These are phyloP conservation scores for Uloborus plumipes DNA, from an alignment of 2,888 invertebrate genomes.

Conservation along the genomic window DNA sequence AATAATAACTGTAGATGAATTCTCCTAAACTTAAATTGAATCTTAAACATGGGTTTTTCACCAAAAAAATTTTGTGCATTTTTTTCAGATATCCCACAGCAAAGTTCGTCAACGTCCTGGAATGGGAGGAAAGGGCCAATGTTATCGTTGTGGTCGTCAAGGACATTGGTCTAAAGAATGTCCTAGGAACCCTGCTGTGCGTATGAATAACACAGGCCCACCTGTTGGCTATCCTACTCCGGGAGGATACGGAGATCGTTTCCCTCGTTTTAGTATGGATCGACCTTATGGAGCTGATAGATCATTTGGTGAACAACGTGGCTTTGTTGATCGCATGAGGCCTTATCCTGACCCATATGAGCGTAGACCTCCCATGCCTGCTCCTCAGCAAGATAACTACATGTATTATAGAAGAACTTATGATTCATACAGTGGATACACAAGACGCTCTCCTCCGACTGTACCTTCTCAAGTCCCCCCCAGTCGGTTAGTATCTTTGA, in stretches of 20 bases:
- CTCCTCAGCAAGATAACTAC: constrained; percentile 55
- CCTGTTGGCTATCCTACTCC: constrained; percentile 53
- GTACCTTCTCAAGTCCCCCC: constrained; percentile 34
- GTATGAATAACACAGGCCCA: constrained; percentile 48
- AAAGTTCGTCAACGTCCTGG: constrained; percentile 94
- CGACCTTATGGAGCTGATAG: constrained; percentile 55
- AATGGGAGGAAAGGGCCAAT: constrained; percentile 97
- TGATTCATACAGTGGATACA: constrained; percentile 43
- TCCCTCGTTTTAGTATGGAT: constrained; percentile 55
- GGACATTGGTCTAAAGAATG: constrained; percentile 84
- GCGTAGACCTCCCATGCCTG: constrained; percentile 63
- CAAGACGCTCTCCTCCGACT: constrained; percentile 58
- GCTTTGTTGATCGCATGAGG: constrained; percentile 65
- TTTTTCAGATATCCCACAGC: constrained; percentile 73
- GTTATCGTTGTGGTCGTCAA: constrained; percentile 89
- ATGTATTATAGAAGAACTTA: constrained; percentile 66
- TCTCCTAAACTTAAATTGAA: too few species aligned
- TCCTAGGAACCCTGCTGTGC: constrained; percentile 55
- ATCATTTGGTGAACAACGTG: constrained; percentile 43
- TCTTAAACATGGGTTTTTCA: too few species aligned
- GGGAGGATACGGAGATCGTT: constrained; percentile 38
- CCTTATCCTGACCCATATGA: constrained; percentile 68
- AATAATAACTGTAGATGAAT: too few species aligned
- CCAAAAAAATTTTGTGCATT: background rate
- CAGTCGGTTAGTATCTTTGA: constrained; percentile 29